Base-by-base conservation (phyloP, 2,113 vertebrate genomes). In the Solea solea region DNA sequence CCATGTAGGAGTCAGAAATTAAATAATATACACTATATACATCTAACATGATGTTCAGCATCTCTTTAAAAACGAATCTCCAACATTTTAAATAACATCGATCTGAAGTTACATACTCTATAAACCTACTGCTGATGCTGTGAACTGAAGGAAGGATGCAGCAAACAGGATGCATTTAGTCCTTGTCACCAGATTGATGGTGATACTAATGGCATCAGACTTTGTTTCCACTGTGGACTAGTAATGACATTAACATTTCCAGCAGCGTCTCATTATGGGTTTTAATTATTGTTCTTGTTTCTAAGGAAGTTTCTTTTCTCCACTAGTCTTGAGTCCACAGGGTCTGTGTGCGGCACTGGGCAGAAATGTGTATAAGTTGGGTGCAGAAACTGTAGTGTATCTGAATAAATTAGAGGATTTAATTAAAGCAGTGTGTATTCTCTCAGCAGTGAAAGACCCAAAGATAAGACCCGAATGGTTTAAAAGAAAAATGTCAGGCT, bases 331-430 rank as follows among this genome's bases (percentile, higher is more conserved):
- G n/a, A 49, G 76, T 42, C 41, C 8, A 14, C 53, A 14, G 54
- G 62, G 46, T 59, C 65, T 72, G 51, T 72, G 52, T 59, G 60
- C 5, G 5, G 28, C 28, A 34, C 34, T 34, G 34, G 76, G 41
- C 52, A 34, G 63, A 50, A 7, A 28, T 42, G 60, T 76, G 57
- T 72, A 74, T 45, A 25, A 9, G 51, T 54, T 58, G 9, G 44
- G 13, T 58, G 44, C 48, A 59, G 25, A 68, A 48, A 41, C n/a
- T 8, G 2, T 52, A 8, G 16, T 57, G 39, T 71, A 28, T 67
- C 8, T 53, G 39, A 74, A 74, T 74, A 4, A 62, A 80, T 57
- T 63, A 67, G 71, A 58, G 45, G 56, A 66, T 48, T 21, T 81
- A 53, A 74, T 48, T 34, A 6, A 34, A 34, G 53, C 57, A 58